Evolutionary conservation across 2,797 vertebrate genomes (phyloP).

Genomic region (Chloroceryle inda): DNA sequence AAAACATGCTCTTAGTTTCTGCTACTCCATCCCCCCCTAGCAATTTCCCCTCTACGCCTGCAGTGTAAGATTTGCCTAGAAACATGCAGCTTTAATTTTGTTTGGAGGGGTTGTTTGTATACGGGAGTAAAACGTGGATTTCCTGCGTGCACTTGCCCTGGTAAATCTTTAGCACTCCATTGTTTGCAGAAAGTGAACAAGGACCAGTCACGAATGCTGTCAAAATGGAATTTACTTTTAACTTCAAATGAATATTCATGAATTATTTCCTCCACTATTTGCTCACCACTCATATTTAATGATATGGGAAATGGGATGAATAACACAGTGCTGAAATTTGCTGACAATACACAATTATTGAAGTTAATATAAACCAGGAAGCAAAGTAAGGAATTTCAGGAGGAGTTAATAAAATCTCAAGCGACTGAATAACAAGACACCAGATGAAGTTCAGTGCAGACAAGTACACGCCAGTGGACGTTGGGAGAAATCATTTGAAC

Average conservation of each 20-base stretch:
- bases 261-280: slow-evolving; percentile 68
- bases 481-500: slow-evolving; percentile 58
- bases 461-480: slow-evolving; percentile 29
- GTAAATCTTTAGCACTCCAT: slow-evolving; percentile 11
- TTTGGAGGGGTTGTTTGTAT: neutral
- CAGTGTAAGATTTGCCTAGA: neutral
- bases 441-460: slow-evolving; percentile 22
- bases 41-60: neutral
- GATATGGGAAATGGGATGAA: slow-evolving; percentile 62
- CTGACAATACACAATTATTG: slow-evolving; percentile 66
- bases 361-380: slow-evolving; percentile 59
- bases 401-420: slow-evolving; percentile 55
- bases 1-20: neutral
- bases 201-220: slow-evolving; percentile 1
- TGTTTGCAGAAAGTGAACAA: slow-evolving; percentile 49
- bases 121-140: neutral
- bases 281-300: slow-evolving; percentile 73
- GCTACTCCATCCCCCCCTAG: neutral
- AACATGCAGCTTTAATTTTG: neutral
- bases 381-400: slow-evolving; percentile 41
- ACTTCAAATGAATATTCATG: slow-evolving; percentile 72
- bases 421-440: slow-evolving; percentile 49
- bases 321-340: slow-evolving; percentile 68
- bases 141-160: neutral
- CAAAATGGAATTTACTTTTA: slow-evolving; percentile 63